These are phyloP conservation scores for Aspidapion aeneum DNA, from an alignment of 2,888 invertebrate genomes.

Conservation along the genomic window DNA sequence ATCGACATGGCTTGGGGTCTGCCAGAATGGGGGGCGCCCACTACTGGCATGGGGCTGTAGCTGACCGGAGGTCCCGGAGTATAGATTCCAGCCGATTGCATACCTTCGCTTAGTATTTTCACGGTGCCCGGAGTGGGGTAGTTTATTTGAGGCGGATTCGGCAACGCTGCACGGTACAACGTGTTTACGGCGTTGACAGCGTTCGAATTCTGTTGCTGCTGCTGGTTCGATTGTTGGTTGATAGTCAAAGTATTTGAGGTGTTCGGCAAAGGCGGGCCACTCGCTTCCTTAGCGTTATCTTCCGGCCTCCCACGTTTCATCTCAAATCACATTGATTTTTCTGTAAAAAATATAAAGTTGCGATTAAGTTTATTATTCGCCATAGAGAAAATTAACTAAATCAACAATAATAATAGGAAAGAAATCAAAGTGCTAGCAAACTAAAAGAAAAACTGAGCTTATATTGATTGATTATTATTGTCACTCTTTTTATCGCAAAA, in stretches of 20 bases:
- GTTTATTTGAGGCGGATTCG: constrained; percentile 44
- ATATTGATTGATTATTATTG: no score
- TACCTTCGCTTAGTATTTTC: constrained; percentile 45
- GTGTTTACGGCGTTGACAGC: no score
- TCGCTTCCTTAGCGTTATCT: constrained; percentile 48
- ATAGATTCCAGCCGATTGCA: constrained; percentile 47
- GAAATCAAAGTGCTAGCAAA: no score
- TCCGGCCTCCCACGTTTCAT: constrained; percentile 60
- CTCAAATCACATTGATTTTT: constrained; percentile 61
- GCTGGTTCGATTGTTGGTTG: no score
- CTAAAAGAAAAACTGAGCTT: no score
- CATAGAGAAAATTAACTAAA: no score
- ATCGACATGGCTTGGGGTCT: constrained; percentile 44
- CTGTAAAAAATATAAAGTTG: constrained; percentile 42
- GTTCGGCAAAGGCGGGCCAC: constrained; percentile 39
- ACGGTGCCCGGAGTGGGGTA: constrained; percentile 49
- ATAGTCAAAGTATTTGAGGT: no score
- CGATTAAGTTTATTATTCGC: no score
- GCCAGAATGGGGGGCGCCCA: constrained; percentile 45
- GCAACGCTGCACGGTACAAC: constrained; percentile 34
- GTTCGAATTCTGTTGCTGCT: constrained; percentile 26
- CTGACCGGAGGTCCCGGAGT: constrained; percentile 43
- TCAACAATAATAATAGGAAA: no score
- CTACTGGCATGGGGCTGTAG: constrained; percentile 45
- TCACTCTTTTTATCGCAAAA: no score